These are phyloP conservation scores for Scrobipalpa costella DNA, from an alignment of 2,888 invertebrate species.

Conservation along the genomic window DNA sequence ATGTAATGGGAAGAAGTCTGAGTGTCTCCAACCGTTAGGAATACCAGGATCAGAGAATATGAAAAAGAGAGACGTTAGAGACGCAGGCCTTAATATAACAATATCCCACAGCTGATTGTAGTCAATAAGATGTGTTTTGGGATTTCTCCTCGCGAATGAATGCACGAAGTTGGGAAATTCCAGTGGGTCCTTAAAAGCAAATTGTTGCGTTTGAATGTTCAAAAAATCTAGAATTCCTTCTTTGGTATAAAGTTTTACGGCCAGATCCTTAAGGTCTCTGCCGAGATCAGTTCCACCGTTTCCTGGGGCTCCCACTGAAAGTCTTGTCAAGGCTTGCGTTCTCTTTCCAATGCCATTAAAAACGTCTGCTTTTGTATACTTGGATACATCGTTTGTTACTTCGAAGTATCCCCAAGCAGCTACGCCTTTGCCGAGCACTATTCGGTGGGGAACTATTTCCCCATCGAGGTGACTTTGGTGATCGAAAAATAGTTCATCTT, in stretches of 20 bases:
- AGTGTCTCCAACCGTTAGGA: slow-evolving; percentile 92
- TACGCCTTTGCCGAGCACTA: slow-evolving; percentile 95
- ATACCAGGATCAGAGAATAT: slow-evolving; percentile 92
- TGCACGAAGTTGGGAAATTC: slow-evolving; percentile 93
- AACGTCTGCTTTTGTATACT: slow-evolving; percentile 87
- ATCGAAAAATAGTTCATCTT: slow-evolving; percentile 39
- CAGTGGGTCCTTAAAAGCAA: slow-evolving; percentile 91
- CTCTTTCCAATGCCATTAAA: slow-evolving; percentile 85
- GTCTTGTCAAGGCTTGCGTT: slow-evolving; percentile 87
- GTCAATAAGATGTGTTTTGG: not conserved
- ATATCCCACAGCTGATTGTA: not conserved
- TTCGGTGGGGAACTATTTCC: slow-evolving; percentile 95
- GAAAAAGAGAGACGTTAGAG: slow-evolving; percentile 74
- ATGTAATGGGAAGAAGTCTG: slow-evolving; percentile 95
- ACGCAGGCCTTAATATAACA: not conserved
- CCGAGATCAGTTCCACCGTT: slow-evolving; percentile 91
- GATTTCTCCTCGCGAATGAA: slow-evolving; percentile 84
- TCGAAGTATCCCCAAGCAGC: slow-evolving; percentile 92
- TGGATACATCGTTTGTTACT: too few species aligned
- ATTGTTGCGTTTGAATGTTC: slow-evolving; percentile 92
- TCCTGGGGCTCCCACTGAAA: slow-evolving; percentile 90
- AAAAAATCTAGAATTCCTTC: slow-evolving; percentile 95
- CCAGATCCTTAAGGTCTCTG: slow-evolving; percentile 92
- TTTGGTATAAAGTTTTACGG: slow-evolving; percentile 94
- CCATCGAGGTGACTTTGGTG: slow-evolving; percentile 83